phyloP scores from a whole-genome alignment of 2,888 invertebrate genomes.

The Sinodicranocentrus sp. region DNA sequence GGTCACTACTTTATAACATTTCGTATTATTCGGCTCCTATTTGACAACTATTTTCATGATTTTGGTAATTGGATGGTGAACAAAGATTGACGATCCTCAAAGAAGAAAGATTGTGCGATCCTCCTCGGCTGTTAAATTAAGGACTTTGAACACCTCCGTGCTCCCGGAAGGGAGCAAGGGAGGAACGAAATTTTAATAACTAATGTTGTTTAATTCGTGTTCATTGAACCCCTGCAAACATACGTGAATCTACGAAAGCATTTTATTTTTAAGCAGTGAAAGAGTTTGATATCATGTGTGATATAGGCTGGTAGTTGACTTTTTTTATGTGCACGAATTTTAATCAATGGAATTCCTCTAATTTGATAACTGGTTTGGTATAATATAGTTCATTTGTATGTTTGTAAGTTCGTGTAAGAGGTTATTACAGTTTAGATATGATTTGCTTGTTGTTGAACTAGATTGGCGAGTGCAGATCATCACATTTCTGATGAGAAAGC shows the following conservation, averaged over 20 bases:
- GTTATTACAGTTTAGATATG: too few relatives aligned
- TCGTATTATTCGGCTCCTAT: background rate
- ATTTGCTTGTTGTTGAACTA: background rate
- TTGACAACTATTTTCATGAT: background rate
- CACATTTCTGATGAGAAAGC: background rate
- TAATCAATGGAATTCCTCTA: constrained; percentile 53
- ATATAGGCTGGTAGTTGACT: background rate
- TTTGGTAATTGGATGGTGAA: background rate
- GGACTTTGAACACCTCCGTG: background rate
- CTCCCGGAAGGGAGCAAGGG: background rate
- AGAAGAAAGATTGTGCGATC: background rate
- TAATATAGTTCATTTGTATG: background rate
- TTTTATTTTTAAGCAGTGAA: background rate
- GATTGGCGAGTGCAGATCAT: background rate
- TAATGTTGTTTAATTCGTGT: background rate
- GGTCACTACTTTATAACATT: background rate
- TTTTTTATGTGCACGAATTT: background rate
- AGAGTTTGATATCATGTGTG: background rate
- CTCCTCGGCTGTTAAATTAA: background rate
- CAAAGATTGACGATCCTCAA: background rate
- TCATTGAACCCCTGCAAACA: constrained; percentile 7
- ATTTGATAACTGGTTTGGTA: constrained; percentile 50
- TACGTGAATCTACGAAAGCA: background rate
- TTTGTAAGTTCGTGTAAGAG: background rate
- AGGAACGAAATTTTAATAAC: constrained; percentile 44